Evolutionary conservation across 2,888 invertebrate species (phyloP).

Genomic region (Scotopteryx bipunctaria): DNA sequence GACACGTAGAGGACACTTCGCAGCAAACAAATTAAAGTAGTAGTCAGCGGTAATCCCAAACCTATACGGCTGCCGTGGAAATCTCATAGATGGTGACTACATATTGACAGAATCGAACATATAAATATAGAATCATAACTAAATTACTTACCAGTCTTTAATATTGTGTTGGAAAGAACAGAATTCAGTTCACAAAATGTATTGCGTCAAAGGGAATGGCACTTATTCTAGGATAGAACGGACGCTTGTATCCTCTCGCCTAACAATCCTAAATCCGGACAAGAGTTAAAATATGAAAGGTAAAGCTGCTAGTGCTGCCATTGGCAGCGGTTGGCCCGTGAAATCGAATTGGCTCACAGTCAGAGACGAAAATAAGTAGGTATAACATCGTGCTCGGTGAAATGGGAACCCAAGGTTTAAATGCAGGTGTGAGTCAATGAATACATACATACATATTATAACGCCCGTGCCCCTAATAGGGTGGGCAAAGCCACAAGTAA

Average conservation of each 20-base stretch:
- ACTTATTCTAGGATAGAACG: conserved; percentile 10
- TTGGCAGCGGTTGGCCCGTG: conserved; percentile 68
- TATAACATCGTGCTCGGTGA: conserved; percentile 58
- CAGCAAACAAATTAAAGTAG: conserved; percentile 39
- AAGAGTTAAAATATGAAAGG: conserved; percentile 48
- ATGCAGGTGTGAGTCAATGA: conserved; percentile 54
- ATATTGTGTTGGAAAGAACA: not conserved
- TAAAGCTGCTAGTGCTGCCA: conserved; percentile 54
- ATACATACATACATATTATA: too few relatives aligned
- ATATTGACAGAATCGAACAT: conserved; percentile 17
- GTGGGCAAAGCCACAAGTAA: too few relatives aligned
- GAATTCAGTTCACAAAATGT: conserved; percentile 5
- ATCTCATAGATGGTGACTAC: conserved; percentile 15
- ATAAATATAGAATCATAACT: conserved; percentile 9
- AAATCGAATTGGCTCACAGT: conserved; percentile 79
- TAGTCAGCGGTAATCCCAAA: conserved; percentile 24
- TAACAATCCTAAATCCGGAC: conserved; percentile 32
- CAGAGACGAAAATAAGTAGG: conserved; percentile 76
- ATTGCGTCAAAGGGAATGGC: conserved; percentile 9
- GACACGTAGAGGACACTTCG: conserved; percentile 40
- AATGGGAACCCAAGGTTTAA: conserved; percentile 51
- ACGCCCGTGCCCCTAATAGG: too few relatives aligned
- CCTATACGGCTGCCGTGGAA: conserved; percentile 17
- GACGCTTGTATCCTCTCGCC: conserved; percentile 22
- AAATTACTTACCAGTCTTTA: conserved; percentile 3